Evolutionary conservation across 1,140 invertebrate genomes (phyloP), one percentile per base, ranked within the genome.

Genomic region (Andricus grossulariae): DNA sequence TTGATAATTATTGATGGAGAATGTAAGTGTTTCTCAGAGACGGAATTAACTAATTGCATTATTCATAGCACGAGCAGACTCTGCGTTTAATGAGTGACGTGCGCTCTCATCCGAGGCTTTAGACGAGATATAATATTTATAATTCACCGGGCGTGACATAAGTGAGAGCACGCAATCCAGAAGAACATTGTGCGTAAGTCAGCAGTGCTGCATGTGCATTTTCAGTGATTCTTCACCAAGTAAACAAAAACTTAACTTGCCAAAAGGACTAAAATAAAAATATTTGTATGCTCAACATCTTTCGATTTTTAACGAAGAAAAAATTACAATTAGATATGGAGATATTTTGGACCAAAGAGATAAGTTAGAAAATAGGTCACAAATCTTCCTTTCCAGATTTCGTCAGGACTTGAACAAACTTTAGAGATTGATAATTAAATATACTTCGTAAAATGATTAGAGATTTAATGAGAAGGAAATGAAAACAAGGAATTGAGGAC

Each of bases 1-100:
- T 45, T 45, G 39, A 45, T 45, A 45, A 45, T 45, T 45, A 10
- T 45, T 45, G 7, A 45, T 45, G 39, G 10, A 7, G 10, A 39
- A 13, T 55, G 2, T 39, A 15, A 16, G 39, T 55, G 32, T 66
- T 66, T 66, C 25, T 66, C 15, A 32, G n/a, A 66, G 15, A 66
- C 2, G 25, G n/a, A 32, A 32, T 25, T 71, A 75, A 85, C 80
- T 78, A 81, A 83, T 81, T 76, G 79, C 70, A 55, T 76, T 79
- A 84, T 79, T 80, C 76, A 74, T 74, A 71, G 76, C 16, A 55
- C 45, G 54, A 45, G 52, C 54, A 57, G 51, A 78, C 54, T 39
- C 19, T 57, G 70, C 11, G 25, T 52, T 79, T 74, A 71, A 73
- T 15, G 21, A 73, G 49, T 71, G 75, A 57, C 49, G 71, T 21